Percentiles rank a stretch among this genome's conserved stretches.
These are phyloP conservation scores for Festucalex cinctus DNA, from an alignment of 2,113 vertebrate genomes.

Conservation along the genomic window DNA sequence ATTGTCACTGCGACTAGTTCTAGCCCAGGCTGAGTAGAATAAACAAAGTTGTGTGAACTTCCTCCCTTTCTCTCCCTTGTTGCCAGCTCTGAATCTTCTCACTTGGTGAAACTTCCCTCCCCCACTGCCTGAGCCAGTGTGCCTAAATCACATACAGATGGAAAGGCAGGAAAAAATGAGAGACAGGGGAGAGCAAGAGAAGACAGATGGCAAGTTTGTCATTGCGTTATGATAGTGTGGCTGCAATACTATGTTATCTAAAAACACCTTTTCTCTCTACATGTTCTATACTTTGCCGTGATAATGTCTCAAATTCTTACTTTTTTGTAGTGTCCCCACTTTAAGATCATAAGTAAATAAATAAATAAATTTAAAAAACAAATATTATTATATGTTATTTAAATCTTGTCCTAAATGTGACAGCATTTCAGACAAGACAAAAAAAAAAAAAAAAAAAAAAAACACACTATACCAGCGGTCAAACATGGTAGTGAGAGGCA, in stretches of 20 bases:
- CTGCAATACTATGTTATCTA: neutral
- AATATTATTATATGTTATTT: too few species aligned
- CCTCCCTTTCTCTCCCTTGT: slow-evolving; percentile 44
- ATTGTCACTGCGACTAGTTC: slow-evolving; percentile 36
- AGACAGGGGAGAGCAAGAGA: slow-evolving; percentile 24
- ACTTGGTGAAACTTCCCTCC: slow-evolving; percentile 49
- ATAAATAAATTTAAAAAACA: too few species aligned
- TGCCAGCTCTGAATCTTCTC: slow-evolving; percentile 43
- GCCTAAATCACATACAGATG: slow-evolving; percentile 74
- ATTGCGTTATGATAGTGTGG: neutral
- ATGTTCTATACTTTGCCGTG: neutral
- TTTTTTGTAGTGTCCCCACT: too few species aligned
- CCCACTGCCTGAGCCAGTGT: slow-evolving; percentile 55
- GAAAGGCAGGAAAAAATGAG: slow-evolving; percentile 48
- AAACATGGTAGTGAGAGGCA: too few species aligned
- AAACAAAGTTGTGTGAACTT: slow-evolving; percentile 68
- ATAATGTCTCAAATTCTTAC: too few species aligned
- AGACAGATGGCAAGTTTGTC: neutral
- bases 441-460: too few species aligned
- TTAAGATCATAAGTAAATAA: too few species aligned
- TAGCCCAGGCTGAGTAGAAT: slow-evolving; percentile 44
- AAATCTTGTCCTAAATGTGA: too few species aligned
- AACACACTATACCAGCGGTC: too few species aligned
- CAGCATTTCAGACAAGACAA: too few species aligned
- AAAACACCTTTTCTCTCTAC: neutral